These are phyloP conservation scores for Athene noctua DNA, from an alignment of 2,113 vertebrate species.

Conservation along the genomic window DNA sequence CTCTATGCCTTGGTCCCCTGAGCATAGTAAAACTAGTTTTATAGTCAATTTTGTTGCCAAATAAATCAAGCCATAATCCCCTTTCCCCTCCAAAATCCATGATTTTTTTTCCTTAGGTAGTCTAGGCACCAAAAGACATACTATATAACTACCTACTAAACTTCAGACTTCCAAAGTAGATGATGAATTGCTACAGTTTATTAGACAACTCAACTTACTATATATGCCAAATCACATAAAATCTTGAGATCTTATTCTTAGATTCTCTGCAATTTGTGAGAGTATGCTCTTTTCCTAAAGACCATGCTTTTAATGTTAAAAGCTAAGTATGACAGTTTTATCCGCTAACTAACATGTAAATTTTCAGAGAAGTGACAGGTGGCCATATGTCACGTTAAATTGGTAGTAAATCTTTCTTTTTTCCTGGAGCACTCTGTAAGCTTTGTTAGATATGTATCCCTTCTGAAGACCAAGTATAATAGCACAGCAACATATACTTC, in stretches of 20 bases:
- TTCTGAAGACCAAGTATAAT: neutral
- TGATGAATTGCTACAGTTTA: slow-evolving; percentile 44
- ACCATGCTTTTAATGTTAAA: slow-evolving; percentile 9
- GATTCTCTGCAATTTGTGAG: neutral
- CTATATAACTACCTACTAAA: slow-evolving; percentile 33
- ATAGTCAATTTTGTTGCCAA: slow-evolving; percentile 60
- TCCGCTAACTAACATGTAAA: neutral
- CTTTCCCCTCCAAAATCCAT: slow-evolving; percentile 12
- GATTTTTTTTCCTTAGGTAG: neutral
- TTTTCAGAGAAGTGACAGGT: neutral
- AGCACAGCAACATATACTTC: fast-evolving
- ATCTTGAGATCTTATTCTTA: slow-evolving; percentile 22
- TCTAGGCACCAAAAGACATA: neutral
- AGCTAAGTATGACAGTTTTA: slow-evolving; percentile 24
- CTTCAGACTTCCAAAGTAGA: slow-evolving; percentile 20
- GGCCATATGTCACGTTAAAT: neutral
- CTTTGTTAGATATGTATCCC: neutral
- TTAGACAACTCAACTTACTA: slow-evolving; percentile 46
- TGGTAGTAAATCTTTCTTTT: neutral
- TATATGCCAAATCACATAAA: slow-evolving; percentile 34
- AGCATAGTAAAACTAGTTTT: slow-evolving; percentile 58
- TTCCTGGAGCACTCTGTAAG: neutral
- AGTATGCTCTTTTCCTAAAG: neutral
- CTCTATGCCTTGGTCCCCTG: slow-evolving; percentile 43
- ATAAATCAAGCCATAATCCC: slow-evolving; percentile 61